phyloP scores from a whole-genome alignment of 2,888 invertebrate species.

The Stratiomys singularior region DNA sequence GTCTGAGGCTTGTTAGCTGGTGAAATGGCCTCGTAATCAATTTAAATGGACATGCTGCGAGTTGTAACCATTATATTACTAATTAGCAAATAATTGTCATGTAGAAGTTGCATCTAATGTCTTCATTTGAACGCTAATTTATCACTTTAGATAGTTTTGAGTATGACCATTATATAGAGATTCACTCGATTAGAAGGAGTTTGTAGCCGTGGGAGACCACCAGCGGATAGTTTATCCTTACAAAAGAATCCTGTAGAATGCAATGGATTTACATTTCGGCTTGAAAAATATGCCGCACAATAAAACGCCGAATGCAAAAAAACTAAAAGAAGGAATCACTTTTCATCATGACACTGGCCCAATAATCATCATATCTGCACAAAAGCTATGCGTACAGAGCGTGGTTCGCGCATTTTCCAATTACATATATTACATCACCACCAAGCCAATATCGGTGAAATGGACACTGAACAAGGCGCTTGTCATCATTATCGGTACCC shows the following conservation, averaged over 20 bases:
- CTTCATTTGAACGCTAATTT: conserved; percentile 41
- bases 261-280: neutral
- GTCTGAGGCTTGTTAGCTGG: conserved; percentile 26
- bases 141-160: conserved; percentile 25
- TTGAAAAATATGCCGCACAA: neutral
- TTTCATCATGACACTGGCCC: neutral
- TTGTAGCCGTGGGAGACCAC: neutral
- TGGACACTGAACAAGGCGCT: neutral
- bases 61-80: conserved; percentile 37
- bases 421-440: no score
- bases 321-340: neutral
- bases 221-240: neutral
- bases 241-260: no score
- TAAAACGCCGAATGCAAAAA: neutral
- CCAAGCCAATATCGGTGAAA: neutral
- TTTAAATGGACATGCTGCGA: conserved; percentile 35
- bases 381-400: no score
- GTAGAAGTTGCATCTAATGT: conserved; percentile 40
- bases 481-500: neutral
- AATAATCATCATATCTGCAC: no score
- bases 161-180: neutral
- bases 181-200: neutral
- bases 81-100: conserved; percentile 46
- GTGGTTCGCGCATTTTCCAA: conserved; percentile 16
- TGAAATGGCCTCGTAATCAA: conserved; percentile 32